phyloP scores from a whole-genome alignment of 2,888 invertebrate genomes.

The Exocentrus adspersus region DNA sequence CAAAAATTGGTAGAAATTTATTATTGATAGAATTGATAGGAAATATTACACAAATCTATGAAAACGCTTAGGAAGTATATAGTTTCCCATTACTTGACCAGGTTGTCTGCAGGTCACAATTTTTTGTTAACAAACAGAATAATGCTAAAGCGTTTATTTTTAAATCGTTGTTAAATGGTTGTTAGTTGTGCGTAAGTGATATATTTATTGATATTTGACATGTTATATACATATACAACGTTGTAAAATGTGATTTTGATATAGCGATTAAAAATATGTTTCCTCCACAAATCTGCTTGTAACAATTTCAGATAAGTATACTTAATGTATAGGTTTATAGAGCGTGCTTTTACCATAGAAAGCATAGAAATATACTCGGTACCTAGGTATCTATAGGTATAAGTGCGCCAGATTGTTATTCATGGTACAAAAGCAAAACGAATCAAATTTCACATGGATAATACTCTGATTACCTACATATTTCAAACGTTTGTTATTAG shows the following conservation, averaged over 20 bases:
- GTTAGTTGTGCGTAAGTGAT: conserved; percentile 18
- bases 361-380: neutral
- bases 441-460: no score
- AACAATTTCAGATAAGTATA: neutral
- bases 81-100: neutral
- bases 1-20: no score
- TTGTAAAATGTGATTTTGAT: conserved; percentile 2
- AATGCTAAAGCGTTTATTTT: conserved; percentile 14
- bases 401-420: no score
- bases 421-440: no score
- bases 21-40: no score
- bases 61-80: no score
- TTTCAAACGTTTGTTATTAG: no score
- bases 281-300: no score
- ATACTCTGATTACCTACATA: no score
- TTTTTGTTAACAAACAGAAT: conserved; percentile 2
- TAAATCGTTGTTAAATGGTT: conserved; percentile 17
- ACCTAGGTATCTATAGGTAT: no score
- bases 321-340: neutral
- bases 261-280: neutral
- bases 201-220: conserved; percentile 15
- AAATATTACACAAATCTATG: no score
- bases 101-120: neutral
- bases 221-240: conserved; percentile 14
- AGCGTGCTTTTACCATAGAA: neutral